These are phyloP conservation scores for Lepidurus apus DNA, from an alignment of 1,140 invertebrate species.

Conservation along the genomic window DNA sequence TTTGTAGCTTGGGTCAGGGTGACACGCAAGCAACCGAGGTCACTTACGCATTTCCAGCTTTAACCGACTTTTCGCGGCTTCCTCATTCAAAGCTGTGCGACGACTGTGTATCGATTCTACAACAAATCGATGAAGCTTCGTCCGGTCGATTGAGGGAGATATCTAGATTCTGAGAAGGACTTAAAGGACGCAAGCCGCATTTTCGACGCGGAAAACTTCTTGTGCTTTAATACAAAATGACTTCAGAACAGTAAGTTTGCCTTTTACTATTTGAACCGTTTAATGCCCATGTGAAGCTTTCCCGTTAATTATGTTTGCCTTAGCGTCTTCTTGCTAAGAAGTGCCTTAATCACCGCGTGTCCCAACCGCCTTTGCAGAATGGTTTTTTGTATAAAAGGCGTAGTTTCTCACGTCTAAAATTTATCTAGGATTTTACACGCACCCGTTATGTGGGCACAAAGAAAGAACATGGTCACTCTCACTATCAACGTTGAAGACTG, in stretches of 20 bases:
- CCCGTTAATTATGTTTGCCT: neutral
- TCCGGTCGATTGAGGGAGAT: neutral
- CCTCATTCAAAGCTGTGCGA: neutral
- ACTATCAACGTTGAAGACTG: constrained; percentile 86
- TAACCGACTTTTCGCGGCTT: neutral
- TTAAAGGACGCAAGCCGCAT: neutral
- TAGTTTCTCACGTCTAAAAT: neutral
- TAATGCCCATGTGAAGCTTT: neutral
- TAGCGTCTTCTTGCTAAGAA: neutral
- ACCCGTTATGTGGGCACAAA: constrained; percentile 86
- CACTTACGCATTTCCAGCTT: neutral
- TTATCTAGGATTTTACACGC: constrained; percentile 55
- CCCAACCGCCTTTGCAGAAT: neutral
- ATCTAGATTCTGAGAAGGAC: constrained; percentile 11
- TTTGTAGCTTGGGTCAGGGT: no score
- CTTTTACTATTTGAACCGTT: neutral
- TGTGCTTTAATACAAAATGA: neutral
- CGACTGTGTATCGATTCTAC: neutral
- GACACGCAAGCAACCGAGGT: no score
- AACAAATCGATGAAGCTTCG: neutral
- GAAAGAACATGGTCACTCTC: constrained; percentile 68
- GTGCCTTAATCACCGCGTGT: neutral
- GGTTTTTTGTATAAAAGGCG: neutral
- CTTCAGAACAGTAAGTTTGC: constrained; percentile 14
- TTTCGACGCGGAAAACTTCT: neutral